These are phyloP conservation scores for Drosophila flavopinicola DNA, from an alignment of 2,888 invertebrate species.

Conservation along the genomic window DNA sequence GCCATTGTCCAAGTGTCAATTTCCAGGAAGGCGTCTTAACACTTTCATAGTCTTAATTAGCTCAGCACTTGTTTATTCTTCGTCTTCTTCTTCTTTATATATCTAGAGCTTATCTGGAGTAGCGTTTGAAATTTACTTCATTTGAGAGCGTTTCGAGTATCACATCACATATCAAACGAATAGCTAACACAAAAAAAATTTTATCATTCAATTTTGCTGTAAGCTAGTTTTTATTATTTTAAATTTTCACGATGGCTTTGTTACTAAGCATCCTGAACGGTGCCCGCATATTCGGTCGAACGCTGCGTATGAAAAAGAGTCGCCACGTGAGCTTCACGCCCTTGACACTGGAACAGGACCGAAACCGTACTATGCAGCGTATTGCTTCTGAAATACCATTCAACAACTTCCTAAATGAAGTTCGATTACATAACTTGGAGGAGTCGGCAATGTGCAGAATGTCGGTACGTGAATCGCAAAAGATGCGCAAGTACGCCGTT, in stretches of 20 bases:
- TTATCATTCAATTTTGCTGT: background rate
- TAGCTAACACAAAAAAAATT: background rate
- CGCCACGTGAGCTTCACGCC: constrained; percentile 1
- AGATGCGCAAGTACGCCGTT: constrained; percentile 7
- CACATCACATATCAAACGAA: no score
- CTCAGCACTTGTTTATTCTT: constrained; percentile 10
- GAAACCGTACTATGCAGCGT: constrained; percentile 6
- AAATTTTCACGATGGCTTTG: background rate
- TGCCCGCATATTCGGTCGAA: no score
- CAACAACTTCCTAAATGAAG: constrained; percentile 28
- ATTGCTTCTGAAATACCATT: constrained; percentile 30
- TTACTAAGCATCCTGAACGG: no score
- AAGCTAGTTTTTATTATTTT: background rate
- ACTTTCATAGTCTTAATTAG: constrained; percentile 68
- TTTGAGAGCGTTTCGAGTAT: no score
- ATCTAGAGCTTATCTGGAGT: background rate
- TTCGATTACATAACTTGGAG: constrained; percentile 2
- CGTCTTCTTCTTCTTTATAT: background rate
- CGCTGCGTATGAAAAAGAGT: no score
- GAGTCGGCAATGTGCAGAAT: background rate
- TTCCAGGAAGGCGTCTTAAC: constrained; percentile 65
- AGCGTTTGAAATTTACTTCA: constrained; percentile 13
- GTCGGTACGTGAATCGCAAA: background rate
- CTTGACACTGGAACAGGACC: background rate
- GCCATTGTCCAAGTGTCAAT: constrained; percentile 42